These are phyloP conservation scores for Morpho deidamia DNA, from an alignment of 2,888 invertebrate species.

Conservation along the genomic window DNA sequence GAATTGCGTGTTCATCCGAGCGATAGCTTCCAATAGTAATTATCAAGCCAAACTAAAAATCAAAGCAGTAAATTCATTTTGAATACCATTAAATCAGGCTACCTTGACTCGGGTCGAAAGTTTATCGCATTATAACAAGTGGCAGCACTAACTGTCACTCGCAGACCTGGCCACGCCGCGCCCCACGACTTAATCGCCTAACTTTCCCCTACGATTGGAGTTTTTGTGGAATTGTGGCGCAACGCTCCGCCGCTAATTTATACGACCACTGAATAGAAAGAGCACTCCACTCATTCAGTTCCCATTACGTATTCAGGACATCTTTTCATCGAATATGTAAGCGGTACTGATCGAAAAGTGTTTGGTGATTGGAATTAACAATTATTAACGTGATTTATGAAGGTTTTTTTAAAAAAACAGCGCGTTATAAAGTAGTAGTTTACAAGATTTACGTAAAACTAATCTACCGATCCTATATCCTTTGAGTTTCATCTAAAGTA, in stretches of 20 bases:
- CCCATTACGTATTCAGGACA: conserved; percentile 72
- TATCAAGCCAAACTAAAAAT: neutral
- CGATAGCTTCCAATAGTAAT: no score
- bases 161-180: conserved; percentile 71
- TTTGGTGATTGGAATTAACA: neutral
- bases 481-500: no score
- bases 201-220: conserved; percentile 74
- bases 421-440: no score
- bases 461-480: no score
- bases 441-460: no score
- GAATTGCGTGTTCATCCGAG: no score
- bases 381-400: neutral
- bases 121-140: conserved; percentile 76
- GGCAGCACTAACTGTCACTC: conserved; percentile 74
- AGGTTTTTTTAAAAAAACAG: neutral
- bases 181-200: conserved; percentile 75
- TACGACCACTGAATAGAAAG: conserved; percentile 58
- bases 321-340: conserved; percentile 60
- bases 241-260: conserved; percentile 65
- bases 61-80: conserved; percentile 51
- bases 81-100: conserved; percentile 67
- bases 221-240: conserved; percentile 69
- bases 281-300: conserved; percentile 50
- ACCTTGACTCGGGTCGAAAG: conserved; percentile 76
- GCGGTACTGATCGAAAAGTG: conserved; percentile 10